These are phyloP conservation scores for Sebastes itinus DNA, from an alignment of 2,797 vertebrate genomes.

Conservation along the genomic window DNA sequence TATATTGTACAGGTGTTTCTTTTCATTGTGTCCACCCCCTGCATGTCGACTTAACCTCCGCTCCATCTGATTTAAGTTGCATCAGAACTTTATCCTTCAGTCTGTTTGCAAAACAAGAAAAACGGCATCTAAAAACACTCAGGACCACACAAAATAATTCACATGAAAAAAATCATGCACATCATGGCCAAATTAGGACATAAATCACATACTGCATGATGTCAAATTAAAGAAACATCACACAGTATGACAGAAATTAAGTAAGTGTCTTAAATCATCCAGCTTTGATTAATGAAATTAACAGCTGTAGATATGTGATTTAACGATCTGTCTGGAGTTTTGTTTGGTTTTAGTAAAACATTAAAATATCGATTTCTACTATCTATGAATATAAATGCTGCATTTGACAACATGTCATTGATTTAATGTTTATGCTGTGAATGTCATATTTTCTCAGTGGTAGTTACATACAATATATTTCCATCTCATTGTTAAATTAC, in stretches of 20 bases:
- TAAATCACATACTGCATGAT: constrained; percentile 6
- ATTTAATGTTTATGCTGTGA: not conserved
- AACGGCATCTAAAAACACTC: constrained; percentile 17
- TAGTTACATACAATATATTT: constrained; percentile 82
- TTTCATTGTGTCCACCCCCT: constrained; percentile 2
- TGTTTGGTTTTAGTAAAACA: not conserved
- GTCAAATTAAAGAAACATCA: constrained; percentile 23
- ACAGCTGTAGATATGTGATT: not conserved
- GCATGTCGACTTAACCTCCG: not conserved
- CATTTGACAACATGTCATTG: not conserved
- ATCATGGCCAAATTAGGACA: constrained; percentile 22
- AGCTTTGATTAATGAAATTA: not conserved
- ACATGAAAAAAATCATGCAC: constrained; percentile 46
- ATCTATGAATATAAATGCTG: not conserved
- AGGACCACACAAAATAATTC: constrained; percentile 19
- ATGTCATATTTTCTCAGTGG: constrained; percentile 56
- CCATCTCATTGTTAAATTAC: constrained; percentile 66
- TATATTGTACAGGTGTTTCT: constrained; percentile 13
- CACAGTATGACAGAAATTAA: not conserved
- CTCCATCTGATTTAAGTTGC: not conserved
- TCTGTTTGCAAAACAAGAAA: constrained; percentile 58
- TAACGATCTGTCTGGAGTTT: not conserved
- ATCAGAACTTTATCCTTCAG: constrained; percentile 48
- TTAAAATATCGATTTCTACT: not conserved
- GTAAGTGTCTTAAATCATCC: constrained; percentile 10